Evolutionary conservation across 2,113 vertebrate genomes (phyloP).

Genomic region (Myotis lucifugus): DNA sequence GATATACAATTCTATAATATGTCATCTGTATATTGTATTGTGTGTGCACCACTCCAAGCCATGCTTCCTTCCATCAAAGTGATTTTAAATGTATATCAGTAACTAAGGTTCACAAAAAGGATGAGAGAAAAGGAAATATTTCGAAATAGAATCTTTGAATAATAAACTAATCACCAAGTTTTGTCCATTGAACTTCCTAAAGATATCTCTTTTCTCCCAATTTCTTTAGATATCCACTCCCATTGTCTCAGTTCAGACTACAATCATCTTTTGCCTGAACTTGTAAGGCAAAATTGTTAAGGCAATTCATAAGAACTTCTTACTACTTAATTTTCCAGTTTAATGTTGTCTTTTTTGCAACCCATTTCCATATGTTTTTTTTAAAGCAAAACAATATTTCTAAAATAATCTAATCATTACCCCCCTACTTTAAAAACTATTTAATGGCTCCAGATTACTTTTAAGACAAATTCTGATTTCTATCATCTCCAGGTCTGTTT

Average conservation of each 20-base stretch:
- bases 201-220: background rate
- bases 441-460: background rate
- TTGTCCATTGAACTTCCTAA: background rate
- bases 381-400: background rate
- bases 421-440: background rate
- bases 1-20: no score
- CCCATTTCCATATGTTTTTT: background rate
- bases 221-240: background rate
- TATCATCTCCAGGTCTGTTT: background rate
- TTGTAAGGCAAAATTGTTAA: background rate
- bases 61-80: background rate
- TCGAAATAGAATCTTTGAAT: background rate
- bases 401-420: background rate
- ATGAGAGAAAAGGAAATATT: background rate
- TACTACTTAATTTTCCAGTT: background rate
- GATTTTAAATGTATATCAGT: background rate
- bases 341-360: background rate
- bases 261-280: background rate
- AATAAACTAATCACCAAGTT: background rate
- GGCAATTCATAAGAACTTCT: background rate
- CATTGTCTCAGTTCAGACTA: background rate
- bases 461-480: background rate
- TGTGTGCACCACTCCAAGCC: no score
- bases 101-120: background rate
- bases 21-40: no score